Conservation (phyloP, 2,797 vertebrate species). For the Crotalus adamanteus region DNA sequence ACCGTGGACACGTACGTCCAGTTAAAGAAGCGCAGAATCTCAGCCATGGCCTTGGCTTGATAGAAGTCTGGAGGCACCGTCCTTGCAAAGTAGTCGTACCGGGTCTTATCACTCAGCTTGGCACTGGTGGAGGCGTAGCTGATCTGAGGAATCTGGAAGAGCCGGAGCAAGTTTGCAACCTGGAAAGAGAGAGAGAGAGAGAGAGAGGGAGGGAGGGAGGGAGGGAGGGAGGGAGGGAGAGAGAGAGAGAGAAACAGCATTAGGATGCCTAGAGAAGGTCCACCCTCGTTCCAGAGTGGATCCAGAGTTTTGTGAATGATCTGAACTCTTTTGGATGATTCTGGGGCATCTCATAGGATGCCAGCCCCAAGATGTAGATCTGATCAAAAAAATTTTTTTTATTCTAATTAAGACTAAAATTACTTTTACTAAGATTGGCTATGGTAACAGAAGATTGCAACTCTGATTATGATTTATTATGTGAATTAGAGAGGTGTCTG, state of each 20-base stretch:
- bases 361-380: no score
- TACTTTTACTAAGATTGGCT: no score
- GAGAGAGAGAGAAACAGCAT: neutral
- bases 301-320: neutral
- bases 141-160: conserved; percentile 99
- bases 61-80: conserved; percentile 98
- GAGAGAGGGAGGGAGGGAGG: neutral
- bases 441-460: no score
- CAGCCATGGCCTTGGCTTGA: conserved; percentile 98
- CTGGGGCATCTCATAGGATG: neutral
- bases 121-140: conserved; percentile 98
- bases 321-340: neutral
- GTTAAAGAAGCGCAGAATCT: conserved; percentile 94
- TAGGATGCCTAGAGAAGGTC: neutral
- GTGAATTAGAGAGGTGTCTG: no score
- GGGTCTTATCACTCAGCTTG: conserved; percentile 96
- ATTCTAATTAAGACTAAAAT: no score
- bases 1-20: conserved; percentile 99
- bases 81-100: conserved; percentile 95
- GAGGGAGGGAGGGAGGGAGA: neutral
- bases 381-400: no score
- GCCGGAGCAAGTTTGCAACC: conserved; percentile 96
- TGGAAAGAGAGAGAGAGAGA: conserved; percentile 49
- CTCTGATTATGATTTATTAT: no score
- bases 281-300: neutral